Base-by-base conservation (phyloP, 1,140 invertebrate genomes). In the Asobara japonica region DNA sequence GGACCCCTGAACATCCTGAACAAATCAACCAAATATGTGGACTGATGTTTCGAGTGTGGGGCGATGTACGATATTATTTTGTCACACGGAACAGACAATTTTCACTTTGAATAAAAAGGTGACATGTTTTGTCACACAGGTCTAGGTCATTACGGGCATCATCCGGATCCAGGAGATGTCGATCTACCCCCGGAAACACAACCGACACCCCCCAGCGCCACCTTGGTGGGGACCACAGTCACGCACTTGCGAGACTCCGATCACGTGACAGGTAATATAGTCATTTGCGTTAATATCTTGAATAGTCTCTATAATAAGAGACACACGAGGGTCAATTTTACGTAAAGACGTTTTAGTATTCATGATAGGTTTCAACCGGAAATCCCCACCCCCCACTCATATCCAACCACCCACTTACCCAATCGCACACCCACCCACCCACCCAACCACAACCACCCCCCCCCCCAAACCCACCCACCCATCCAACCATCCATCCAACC, bases 91-190 rank as follows among this genome's bases (percentile, higher is more conserved):
- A 79, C 83, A 80, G 83, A 83, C 71, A 61, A 48, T 83, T 82
- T 83, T 83, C 85, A 86, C 84, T 78, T 79, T 74, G 72, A 86
- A 83, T 86, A 83, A 84, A 84, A 79, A 87, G 86, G 86, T 83
- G 85, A 87, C 82, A 87, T 87, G 86, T 87, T 87, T 77, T 87
- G 86, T 86, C 84, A 87, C 80, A 85, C 86, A 86, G 86, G 86
- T 30, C 79, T 88, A 75, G 86, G 86, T 74, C 86, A 88, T 74
- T 88, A 88, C 67, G 86, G 84, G 72, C 86, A 87, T 72, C 86
- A 88, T 80, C 84, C 86, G 29, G 86, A 88, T 76, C 86, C 86
- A 16, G 85, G 81, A 69, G 87, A 88, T 65, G 88, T 89, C 27
- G 88, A 88, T 75, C 76, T 89, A 20, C 85, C 87, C 30, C 86